Evolutionary conservation across 2,888 invertebrate genomes (phyloP), one percentile per base, ranked within the genome.

Genomic region (Ametastegia equiseti): DNA sequence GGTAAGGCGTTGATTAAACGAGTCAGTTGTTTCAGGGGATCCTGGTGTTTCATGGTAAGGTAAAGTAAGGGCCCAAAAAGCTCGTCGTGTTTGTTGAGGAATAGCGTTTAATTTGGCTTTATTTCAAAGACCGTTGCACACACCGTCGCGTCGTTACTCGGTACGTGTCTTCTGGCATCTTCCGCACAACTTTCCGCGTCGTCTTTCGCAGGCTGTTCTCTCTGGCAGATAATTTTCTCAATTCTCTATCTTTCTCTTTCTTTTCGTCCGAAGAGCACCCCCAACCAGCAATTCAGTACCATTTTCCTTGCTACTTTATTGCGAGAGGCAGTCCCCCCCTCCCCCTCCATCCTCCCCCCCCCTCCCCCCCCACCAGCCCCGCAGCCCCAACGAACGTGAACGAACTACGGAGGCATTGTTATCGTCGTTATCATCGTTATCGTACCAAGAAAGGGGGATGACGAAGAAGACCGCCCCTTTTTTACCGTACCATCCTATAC

Each of bases 101-200:
- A 78, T 78, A 78, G 78, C 78, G 60, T 78, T 78, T 60, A 78
- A 78, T 78, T 78, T 78, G 78, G 63, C 60, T 78, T 78, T 60
- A 63, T 78, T 78, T 78, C 78, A 60, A 60, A 78, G 39, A 60
- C 60, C 39, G 42, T 42, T 60, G 77, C 77, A 30, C n/a, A n/a
- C 77, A 78, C 77, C 54, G 39, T 73, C 50, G n/a, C n/a, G 19
- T 50, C 45, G 71, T 71, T 45, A 71, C 71, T 27, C 42, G 7
- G 45, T 7, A 45, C 45, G 69, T 69, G 69, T 60, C 60, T 73
- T 33, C 47, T 54, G 50, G 50, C 50, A 19, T 71, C 39, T 65
- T 15, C 39, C 27, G 60, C 60, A n/a, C n/a, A 60, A 19, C 39
- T 67, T 6, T 19, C 36, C 7, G 65, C 30, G 71, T 27, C 71